phyloP scores from a whole-genome alignment of 1,140 invertebrate genomes.

The Nymphalis io region DNA sequence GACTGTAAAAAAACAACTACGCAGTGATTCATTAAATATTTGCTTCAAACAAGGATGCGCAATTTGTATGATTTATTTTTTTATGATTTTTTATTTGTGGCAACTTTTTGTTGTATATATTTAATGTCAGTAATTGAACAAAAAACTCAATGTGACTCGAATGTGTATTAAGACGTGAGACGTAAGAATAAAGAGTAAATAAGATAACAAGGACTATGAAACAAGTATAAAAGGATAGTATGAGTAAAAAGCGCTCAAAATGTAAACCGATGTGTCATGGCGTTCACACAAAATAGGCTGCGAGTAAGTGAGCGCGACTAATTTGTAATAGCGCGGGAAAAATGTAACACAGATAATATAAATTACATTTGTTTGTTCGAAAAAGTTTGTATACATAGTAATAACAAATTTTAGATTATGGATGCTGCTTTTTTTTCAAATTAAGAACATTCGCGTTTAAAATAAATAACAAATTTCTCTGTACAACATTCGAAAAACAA shows the following conservation, averaged over 20 bases:
- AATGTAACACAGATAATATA: constrained; percentile 32
- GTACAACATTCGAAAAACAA: too few relatives aligned
- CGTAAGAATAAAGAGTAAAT: constrained; percentile 10
- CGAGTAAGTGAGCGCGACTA: constrained; percentile 57
- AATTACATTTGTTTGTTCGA: background rate
- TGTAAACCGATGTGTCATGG: constrained; percentile 19
- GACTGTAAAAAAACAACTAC: background rate
- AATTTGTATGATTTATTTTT: constrained; percentile 3
- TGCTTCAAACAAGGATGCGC: background rate
- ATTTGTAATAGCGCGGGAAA: constrained; percentile 61
- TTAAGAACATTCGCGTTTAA: too few relatives aligned
- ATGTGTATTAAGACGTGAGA: background rate
- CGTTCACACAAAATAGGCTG: constrained; percentile 50
- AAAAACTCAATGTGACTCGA: background rate
- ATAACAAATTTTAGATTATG: background rate
- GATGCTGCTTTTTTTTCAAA: too few relatives aligned
- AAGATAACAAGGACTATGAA: constrained; percentile 32
- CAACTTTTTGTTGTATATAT: background rate
- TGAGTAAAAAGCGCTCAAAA: constrained; percentile 11
- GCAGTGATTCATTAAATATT: background rate
- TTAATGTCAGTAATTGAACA: constrained; percentile 3
- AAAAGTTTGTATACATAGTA: background rate
- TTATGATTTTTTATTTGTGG: background rate
- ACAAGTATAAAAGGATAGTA: constrained; percentile 15
- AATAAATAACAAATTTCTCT: too few relatives aligned